These are phyloP conservation scores for Andrena praecox DNA, from an alignment of 2,888 invertebrate genomes.

Conservation along the genomic window DNA sequence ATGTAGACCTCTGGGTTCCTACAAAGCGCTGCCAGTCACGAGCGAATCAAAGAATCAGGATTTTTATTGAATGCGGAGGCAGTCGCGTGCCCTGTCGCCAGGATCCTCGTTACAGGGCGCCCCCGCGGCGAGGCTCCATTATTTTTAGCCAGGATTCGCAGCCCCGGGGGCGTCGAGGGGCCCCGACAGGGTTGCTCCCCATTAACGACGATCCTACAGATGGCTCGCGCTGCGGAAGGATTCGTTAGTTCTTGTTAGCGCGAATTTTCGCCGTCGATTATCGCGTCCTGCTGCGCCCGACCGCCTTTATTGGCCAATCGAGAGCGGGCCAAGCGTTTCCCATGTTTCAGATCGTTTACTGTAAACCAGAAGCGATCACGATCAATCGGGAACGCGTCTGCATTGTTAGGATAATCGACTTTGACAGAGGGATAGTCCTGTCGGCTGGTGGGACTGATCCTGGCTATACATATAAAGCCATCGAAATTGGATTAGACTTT, in stretches of 20 bases:
- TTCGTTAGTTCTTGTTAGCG: slow-evolving; percentile 82
- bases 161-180: slow-evolving; percentile 60
- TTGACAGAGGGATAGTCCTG: slow-evolving; percentile 19
- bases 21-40: background rate
- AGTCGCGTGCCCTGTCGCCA: slow-evolving; percentile 64
- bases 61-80: slow-evolving; percentile 11
- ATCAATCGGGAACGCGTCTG: slow-evolving; percentile 24
- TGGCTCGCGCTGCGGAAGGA: slow-evolving; percentile 80
- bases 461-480: background rate
- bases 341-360: slow-evolving; percentile 67
- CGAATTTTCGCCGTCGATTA: slow-evolving; percentile 67
- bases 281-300: slow-evolving; percentile 57
- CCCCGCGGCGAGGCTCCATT: slow-evolving; percentile 78
- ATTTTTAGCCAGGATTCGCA: slow-evolving; percentile 75
- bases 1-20: background rate
- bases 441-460: background rate
- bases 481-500: slow-evolving; percentile 35
- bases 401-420: slow-evolving; percentile 60
- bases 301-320: slow-evolving; percentile 60
- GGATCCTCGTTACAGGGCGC: slow-evolving; percentile 78
- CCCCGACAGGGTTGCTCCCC: slow-evolving; percentile 68
- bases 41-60: slow-evolving; percentile 21
- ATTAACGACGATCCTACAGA: slow-evolving; percentile 80
- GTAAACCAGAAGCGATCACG: slow-evolving; percentile 54
- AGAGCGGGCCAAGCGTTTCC: slow-evolving; percentile 23